A percentile compares a stretch with the other conserved stretches of the same genome.
These are phyloP conservation scores for Thaleichthys pacificus DNA, from an alignment of 2,797 vertebrate species.

Conservation along the genomic window DNA sequence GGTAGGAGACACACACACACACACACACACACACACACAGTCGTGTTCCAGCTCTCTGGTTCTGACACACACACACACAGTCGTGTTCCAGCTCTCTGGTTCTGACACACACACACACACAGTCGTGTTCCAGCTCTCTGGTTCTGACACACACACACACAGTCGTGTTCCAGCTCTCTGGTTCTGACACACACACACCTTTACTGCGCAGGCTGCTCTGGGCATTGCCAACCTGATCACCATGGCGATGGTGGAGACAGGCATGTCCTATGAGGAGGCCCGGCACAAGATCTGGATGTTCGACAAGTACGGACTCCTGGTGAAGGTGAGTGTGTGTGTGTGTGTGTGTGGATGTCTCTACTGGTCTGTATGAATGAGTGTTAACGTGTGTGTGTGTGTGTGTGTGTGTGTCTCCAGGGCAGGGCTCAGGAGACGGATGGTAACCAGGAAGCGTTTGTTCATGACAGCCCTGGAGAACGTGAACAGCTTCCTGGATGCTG, in stretches of 20 bases:
- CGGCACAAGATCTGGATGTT: constrained; percentile 91
- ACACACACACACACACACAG: too few relatives aligned
- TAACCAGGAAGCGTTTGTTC: constrained; percentile 88
- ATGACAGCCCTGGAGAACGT: constrained; percentile 77
- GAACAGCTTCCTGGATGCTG: constrained; percentile 88
- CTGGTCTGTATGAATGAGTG: not conserved
- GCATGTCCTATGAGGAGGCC: constrained; percentile 82
- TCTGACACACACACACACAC: not conserved
- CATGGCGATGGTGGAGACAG: constrained; percentile 90
- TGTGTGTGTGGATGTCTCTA: not conserved
- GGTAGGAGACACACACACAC: constrained; percentile 64
- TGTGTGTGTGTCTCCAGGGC: constrained; percentile 65
- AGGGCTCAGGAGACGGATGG: constrained; percentile 76
- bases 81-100: too few relatives aligned
- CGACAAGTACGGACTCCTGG: constrained; percentile 88
- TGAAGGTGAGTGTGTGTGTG: constrained; percentile 76
- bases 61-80: not conserved
- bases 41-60: too few relatives aligned
- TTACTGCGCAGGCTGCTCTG: constrained; percentile 83
- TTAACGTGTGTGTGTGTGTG: constrained; percentile 14
- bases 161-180: too few relatives aligned
- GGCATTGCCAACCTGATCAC: constrained; percentile 97
- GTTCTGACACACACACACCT: not conserved
- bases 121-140: too few relatives aligned
- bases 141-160: too few relatives aligned